These are phyloP conservation scores for Actenoides hombroni DNA, from an alignment of 2,113 vertebrate species.

Conservation along the genomic window DNA sequence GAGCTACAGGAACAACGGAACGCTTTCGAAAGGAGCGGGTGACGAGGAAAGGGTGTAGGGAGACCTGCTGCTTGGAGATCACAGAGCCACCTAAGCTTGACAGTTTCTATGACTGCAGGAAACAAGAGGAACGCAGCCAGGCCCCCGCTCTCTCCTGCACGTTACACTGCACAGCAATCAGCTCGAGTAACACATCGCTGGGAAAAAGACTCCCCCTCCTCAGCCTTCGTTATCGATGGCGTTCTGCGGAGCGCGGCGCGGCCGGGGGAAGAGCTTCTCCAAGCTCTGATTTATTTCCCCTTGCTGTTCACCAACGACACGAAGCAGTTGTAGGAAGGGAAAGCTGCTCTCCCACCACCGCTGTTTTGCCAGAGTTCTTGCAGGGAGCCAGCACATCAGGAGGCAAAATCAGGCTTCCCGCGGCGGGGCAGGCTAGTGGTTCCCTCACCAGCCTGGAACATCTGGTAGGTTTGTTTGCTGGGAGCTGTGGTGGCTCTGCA, in stretches of 20 bases:
- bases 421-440: not conserved
- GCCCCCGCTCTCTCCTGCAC: not conserved
- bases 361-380: not conserved
- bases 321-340: not conserved
- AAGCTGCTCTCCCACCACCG: not conserved
- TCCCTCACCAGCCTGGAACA: slow-evolving; percentile 4
- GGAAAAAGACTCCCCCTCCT: slow-evolving; percentile 41
- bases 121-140: not conserved
- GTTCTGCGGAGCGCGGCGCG: slow-evolving; percentile 27
- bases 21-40: not conserved
- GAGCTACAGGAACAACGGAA: not conserved
- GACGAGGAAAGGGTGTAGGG: slow-evolving; percentile 36
- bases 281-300: slow-evolving; percentile 17
- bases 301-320: not conserved
- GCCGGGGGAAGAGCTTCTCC: slow-evolving; percentile 6
- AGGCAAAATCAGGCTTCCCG: not conserved
- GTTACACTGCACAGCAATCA: slow-evolving; percentile 22
- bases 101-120: slow-evolving; percentile 57
- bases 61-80: slow-evolving; percentile 34
- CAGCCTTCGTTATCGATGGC: slow-evolving; percentile 49
- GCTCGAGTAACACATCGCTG: slow-evolving; percentile 19
- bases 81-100: slow-evolving; percentile 49
- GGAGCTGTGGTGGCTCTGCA: not conserved
- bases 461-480: not conserved
- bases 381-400: not conserved